A percentile compares a stretch with the other conserved stretches of the same genome.
Conservation (phyloP, 1,140 invertebrate genomes). For the Phortica variegata region DNA sequence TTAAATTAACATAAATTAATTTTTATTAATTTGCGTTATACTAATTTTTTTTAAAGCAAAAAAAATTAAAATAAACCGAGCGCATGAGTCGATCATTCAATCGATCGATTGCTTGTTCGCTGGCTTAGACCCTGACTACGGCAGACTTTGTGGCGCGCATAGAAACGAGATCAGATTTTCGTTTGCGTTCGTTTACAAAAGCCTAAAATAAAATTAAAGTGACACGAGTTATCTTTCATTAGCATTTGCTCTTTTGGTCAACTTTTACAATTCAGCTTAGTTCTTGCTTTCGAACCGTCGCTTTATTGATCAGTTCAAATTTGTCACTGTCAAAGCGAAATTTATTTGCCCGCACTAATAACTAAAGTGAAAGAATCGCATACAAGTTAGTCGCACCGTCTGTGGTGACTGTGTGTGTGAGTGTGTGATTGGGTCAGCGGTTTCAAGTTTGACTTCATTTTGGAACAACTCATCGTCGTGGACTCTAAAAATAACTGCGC, state of each 20-base stretch:
- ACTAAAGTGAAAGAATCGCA: too few species aligned
- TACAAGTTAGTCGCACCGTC: too few species aligned
- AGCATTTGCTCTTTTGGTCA: slow-evolving; percentile 44
- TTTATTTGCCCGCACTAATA: too few species aligned
- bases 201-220: slow-evolving; percentile 21
- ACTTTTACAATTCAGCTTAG: slow-evolving; percentile 6
- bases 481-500: too few species aligned
- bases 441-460: too few species aligned
- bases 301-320: slow-evolving; percentile 13
- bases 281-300: too few species aligned
- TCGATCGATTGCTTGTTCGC: too few species aligned
- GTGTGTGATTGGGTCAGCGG: slow-evolving; percentile 5
- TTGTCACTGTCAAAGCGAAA: too few species aligned
- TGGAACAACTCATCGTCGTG: too few species aligned
- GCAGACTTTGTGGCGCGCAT: slow-evolving; percentile 43
- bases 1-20: slow-evolving; percentile 53
- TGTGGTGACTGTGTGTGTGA: too few species aligned
- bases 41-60: slow-evolving; percentile 42
- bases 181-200: not conserved
- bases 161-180: not conserved
- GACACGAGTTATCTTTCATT: slow-evolving; percentile 23
- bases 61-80: slow-evolving; percentile 9
- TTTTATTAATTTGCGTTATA: slow-evolving; percentile 53
- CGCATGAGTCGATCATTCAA: too few species aligned
- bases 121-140: too few species aligned